Conservation (phyloP, 2,113 vertebrate genomes). For the Panthera uncia region DNA sequence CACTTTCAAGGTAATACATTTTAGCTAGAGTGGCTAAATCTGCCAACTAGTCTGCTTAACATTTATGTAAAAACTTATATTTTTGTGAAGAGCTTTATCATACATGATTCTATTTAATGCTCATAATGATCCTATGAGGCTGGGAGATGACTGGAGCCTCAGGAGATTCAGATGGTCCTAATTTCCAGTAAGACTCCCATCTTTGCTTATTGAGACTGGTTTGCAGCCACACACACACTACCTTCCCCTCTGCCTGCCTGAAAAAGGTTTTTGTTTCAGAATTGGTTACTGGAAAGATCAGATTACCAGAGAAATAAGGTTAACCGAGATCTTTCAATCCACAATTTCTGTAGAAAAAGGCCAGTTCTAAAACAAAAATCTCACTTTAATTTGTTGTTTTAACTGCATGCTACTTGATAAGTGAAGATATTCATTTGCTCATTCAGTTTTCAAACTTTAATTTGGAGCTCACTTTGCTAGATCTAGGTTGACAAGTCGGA, state of each 20-base stretch:
- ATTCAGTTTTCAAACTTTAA: background rate
- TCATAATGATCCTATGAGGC: background rate
- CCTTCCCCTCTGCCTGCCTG: background rate
- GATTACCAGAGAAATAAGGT: background rate
- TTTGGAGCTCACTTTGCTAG: background rate
- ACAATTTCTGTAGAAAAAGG: background rate
- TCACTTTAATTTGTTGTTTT: background rate
- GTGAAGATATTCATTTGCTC: background rate
- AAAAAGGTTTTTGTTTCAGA: background rate
- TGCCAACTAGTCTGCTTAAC: background rate
- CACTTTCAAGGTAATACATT: background rate
- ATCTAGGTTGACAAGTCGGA: background rate
- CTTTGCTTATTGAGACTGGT: background rate
- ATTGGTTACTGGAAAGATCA: background rate
- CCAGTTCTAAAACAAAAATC: background rate
- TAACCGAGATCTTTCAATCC: background rate
- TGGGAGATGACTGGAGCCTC: background rate
- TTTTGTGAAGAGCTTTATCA: background rate
- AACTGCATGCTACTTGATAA: background rate
- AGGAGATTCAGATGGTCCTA: background rate
- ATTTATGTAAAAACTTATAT: background rate
- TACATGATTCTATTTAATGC: background rate
- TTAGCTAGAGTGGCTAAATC: background rate
- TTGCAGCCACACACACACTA: background rate
- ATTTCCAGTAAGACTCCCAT: background rate